These are phyloP conservation scores for Malacoraja senta DNA, from an alignment of 2,797 vertebrate genomes.

Conservation along the genomic window DNA sequence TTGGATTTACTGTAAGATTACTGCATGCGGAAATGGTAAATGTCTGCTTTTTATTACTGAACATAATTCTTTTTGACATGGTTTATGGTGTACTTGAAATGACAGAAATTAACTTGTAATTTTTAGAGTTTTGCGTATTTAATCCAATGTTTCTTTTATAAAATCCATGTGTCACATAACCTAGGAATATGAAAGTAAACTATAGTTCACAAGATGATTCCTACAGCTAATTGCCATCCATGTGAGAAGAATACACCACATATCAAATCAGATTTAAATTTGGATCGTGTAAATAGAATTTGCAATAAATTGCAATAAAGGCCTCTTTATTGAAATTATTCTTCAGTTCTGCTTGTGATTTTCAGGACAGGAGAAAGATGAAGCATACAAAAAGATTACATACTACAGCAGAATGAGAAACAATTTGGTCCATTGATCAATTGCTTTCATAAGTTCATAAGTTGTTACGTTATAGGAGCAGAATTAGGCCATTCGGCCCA, in stretches of 20 bases:
- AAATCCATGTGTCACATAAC: not conserved
- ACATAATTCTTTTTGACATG: too few species aligned
- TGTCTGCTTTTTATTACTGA: not conserved
- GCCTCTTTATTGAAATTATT: not conserved
- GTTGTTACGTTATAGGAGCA: not conserved
- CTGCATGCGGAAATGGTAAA: not conserved
- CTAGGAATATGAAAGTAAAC: not conserved
- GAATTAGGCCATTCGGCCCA: too few species aligned
- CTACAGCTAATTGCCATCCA: not conserved
- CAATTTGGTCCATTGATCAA: not conserved
- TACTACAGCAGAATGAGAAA: not conserved
- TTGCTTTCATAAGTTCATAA: too few species aligned
- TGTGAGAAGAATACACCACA: not conserved
- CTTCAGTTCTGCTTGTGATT: too few species aligned
- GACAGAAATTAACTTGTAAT: too few species aligned
- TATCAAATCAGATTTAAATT: constrained; percentile 16
- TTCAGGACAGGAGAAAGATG: not conserved
- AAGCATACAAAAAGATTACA: not conserved
- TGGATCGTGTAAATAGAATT: not conserved
- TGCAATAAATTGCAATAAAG: not conserved
- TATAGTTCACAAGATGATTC: not conserved
- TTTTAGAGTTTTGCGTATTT: not conserved
- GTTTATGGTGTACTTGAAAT: too few species aligned
- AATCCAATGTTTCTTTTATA: not conserved
- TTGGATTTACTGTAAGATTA: not conserved